Percentiles rank a stretch among this genome's conserved stretches.
Conservation (phyloP, 2,888 invertebrate species). For the Lasioglossum villosulum region DNA sequence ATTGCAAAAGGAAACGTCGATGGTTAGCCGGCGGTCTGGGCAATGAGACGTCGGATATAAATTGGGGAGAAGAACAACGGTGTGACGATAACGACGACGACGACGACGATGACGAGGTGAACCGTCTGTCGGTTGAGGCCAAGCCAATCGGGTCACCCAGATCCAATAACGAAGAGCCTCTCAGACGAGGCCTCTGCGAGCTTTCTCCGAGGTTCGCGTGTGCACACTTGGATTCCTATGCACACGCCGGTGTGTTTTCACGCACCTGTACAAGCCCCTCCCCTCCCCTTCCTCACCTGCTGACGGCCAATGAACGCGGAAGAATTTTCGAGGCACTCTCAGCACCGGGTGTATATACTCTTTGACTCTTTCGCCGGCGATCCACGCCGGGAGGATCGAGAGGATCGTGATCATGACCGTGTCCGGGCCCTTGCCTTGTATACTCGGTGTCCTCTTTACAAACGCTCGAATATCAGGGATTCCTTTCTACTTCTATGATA, state of each 20-base stretch:
- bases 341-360: conserved; percentile 15
- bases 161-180: conserved; percentile 78
- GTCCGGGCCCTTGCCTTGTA: background rate
- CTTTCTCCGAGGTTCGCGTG: conserved; percentile 75
- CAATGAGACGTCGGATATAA: background rate
- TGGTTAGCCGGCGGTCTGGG: background rate
- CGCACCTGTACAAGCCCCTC: conserved; percentile 8
- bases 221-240: conserved; percentile 32
- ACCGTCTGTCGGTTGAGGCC: conserved; percentile 58
- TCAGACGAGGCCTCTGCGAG: conserved; percentile 65
- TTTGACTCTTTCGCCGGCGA: conserved; percentile 42
- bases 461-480: conserved; percentile 1
- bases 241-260: conserved; percentile 22
- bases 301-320: conserved; percentile 78
- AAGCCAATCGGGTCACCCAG: conserved; percentile 83
- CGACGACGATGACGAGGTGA: conserved; percentile 45
- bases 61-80: conserved; percentile 8
- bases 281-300: conserved; percentile 6
- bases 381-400: background rate
- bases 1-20: conserved; percentile 17
- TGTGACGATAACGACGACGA: conserved; percentile 27
- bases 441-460: conserved; percentile 8
- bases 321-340: conserved; percentile 73
- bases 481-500: conserved; percentile 10
- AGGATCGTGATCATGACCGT: background rate